Base-by-base conservation (phyloP, 2,797 vertebrate genomes). In the Pseudotriccus pelzelni region DNA sequence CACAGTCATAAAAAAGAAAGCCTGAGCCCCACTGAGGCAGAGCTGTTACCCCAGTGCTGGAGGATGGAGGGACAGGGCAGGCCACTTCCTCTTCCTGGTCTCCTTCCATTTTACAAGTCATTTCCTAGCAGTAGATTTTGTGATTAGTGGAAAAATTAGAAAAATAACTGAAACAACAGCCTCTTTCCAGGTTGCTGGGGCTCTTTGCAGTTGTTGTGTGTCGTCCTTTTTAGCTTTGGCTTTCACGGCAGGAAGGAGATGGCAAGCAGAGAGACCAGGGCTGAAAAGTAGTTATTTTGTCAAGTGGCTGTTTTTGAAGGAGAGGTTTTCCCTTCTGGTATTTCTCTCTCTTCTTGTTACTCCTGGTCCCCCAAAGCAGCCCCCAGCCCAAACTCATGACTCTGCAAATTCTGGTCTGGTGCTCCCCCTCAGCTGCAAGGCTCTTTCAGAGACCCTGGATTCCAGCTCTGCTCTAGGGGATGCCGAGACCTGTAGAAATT, bases 61-160 rank as follows among this genome's bases (percentile, higher is more conserved):
- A 87, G 58, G 56, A 36, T 30, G 39, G 75, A 63, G 69, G 53
- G 81, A 43, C 3, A 13, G 66, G 75, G 49, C 79, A 79, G 69
- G 69, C 7, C 1, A 8, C 72, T 85, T 84, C 78, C 30, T 85
- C 83, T 93, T 91, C 86, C 84, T 44, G 36, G 36, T 28, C 76
- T 91, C 79, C 46, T 90, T 96, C 74, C 75, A 64, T 93, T 91
- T 91, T 74, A 92, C 66, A 77, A 69, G 41, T 81, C n/a, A 2
- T 91, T 95, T 94, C 87, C 91, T 87, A 77, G 92, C 74, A 77
- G 52, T 91, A 86, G 93, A 95, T 77, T 37, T 63, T 84, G 84
- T 68, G 32, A 49, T 87, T 59, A 84, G 34, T 30, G 18, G 59
- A 34, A 74, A 83, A 85, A 59, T 8, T 5, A 34, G 18, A 24